Base-by-base conservation (phyloP, 2,888 invertebrate genomes). In the Frankliniella intonsa region DNA sequence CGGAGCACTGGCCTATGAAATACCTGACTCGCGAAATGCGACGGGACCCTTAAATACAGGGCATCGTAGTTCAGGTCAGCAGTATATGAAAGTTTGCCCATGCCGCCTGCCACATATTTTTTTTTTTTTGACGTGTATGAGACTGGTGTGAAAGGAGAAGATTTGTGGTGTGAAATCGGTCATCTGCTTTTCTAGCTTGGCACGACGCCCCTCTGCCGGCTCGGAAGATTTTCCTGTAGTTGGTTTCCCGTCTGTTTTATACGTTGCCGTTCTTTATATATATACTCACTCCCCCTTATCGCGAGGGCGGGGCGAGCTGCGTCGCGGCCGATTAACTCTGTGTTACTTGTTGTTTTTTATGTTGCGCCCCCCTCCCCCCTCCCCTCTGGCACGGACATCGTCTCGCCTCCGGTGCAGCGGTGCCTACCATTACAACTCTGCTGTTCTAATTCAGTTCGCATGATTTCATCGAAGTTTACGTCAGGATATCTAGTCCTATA, bases 231-330 rank as follows among this genome's bases (percentile, higher is more conserved):
- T 38, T 38, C 38, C 19, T 12, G 69, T 25, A 25, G 69, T 76
- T 76, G 25, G 69, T 76, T 76, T 22, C 11, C 69, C 69, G 25
- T 76, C 22, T 76, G 69, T 76, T 76, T 76, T 76, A 25, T 76
- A 12, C 12, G 25, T 76, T 12, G 12, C 69, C 69, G 38, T 38
- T 38, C 5, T 3, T 38, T 38, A 38, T 38, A 38, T 38, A 38
- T 5, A 38, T 38, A 22, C 25, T n/a, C 25, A 8, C 22, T 76
- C 69, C 69, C 69, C 69, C 25, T 17, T 17, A 7, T 62, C 0
- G 17, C 12, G 19, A 7, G 62, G 62, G 19, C 69, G 25, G 22
- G 69, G 2, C 69, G 69, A 76, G 69, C 22, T 9, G 69, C 69
- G 69, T 25, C 25, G 9, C 69, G 69, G 22, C n/a, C 69, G 69